These are phyloP conservation scores for Tachysurus fulvidraco DNA, from an alignment of 2,113 vertebrate species.

Conservation along the genomic window DNA sequence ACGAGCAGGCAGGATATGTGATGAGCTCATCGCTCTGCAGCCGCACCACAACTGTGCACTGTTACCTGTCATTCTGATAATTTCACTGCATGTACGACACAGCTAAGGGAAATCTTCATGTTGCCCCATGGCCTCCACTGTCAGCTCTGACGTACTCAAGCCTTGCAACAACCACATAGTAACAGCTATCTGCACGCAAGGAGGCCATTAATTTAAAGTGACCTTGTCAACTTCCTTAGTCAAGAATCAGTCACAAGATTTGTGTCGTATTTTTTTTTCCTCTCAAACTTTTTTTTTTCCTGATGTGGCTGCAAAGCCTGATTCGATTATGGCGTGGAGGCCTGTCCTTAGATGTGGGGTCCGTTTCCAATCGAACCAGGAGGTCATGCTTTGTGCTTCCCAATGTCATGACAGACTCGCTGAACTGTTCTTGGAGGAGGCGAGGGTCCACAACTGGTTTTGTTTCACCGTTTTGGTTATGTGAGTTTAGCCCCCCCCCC, in stretches of 20 bases:
- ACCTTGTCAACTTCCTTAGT: constrained; percentile 41
- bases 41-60: constrained; percentile 56
- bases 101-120: constrained; percentile 34
- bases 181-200: constrained; percentile 29
- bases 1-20: neutral
- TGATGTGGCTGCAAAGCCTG: constrained; percentile 59
- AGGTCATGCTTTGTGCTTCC: constrained; percentile 77
- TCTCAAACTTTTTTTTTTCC: neutral
- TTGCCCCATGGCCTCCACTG: constrained; percentile 29
- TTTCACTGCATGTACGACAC: constrained; percentile 57
- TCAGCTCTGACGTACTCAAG: constrained; percentile 17
- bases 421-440: constrained; percentile 67
- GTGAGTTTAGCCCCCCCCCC: constrained; percentile 48
- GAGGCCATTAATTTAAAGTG: constrained; percentile 20
- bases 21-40: constrained; percentile 58
- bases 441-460: constrained; percentile 71
- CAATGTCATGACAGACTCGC: constrained; percentile 71
- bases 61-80: constrained; percentile 60
- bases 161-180: neutral
- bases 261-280: neutral
- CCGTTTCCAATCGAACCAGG: constrained; percentile 75
- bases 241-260: constrained; percentile 48
- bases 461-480: constrained; percentile 63
- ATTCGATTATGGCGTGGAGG: constrained; percentile 69
- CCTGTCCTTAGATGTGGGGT: constrained; percentile 65